These are phyloP conservation scores for Toxostoma redivivum DNA, from an alignment of 2,113 vertebrate species.

Conservation along the genomic window DNA sequence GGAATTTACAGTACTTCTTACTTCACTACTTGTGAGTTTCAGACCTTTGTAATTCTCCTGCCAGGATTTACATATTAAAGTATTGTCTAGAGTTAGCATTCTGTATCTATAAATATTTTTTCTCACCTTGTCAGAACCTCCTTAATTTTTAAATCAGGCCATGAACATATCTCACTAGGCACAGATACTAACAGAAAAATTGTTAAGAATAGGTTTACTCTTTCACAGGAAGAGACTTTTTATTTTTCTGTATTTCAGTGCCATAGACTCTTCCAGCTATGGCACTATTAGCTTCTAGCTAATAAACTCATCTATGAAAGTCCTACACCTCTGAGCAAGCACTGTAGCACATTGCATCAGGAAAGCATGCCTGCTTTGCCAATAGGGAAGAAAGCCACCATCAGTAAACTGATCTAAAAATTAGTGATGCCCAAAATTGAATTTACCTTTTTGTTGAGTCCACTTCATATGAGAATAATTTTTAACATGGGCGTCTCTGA, in stretches of 20 bases:
- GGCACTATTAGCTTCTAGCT: not conserved
- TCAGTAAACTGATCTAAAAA: not conserved
- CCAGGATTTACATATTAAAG: conserved; percentile 1
- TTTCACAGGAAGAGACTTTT: not conserved
- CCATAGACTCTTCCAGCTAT: not conserved
- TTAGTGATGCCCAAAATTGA: not conserved
- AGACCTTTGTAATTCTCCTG: not conserved
- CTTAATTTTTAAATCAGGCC: not conserved
- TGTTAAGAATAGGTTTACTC: not conserved
- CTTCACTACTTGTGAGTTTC: conserved; percentile 9
- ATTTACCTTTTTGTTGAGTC: not conserved
- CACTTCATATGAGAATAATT: not conserved
- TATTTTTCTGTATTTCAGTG: not conserved
- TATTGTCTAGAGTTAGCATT: not conserved
- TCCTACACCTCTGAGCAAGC: not conserved
- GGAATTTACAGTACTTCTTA: not conserved
- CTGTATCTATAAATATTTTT: not conserved
- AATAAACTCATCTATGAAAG: not conserved
- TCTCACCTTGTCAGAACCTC: not conserved
- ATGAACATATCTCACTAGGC: not conserved
- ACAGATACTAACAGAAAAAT: not conserved
- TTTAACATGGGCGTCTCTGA: not conserved
- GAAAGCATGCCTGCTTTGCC: rapidly evolving
- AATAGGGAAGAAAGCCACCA: not conserved
- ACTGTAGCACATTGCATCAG: not conserved